Evolutionary conservation across 2,888 invertebrate species (phyloP).

Genomic region (Globia sparganii): DNA sequence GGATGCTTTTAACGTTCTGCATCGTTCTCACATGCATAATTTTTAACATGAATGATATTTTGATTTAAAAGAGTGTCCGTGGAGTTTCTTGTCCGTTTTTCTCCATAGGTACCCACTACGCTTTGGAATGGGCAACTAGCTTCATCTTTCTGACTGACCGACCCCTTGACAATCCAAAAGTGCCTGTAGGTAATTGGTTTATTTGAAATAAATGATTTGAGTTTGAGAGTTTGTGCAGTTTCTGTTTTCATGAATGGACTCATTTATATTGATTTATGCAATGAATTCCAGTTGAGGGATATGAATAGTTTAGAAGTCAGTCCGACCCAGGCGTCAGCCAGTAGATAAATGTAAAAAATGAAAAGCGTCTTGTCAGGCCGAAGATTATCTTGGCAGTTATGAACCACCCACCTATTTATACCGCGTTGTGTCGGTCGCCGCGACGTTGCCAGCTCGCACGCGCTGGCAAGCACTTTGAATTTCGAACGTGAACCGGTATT

Average conservation of each 20-base stretch:
- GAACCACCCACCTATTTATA: slow-evolving; percentile 74
- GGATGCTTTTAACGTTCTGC: too few relatives aligned
- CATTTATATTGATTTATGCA: slow-evolving; percentile 32
- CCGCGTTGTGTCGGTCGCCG: slow-evolving; percentile 62
- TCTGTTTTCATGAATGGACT: slow-evolving; percentile 16
- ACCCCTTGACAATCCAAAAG: too few relatives aligned
- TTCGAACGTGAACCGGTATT: slow-evolving; percentile 65
- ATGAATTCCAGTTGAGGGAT: slow-evolving; percentile 9
- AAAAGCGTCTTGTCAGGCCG: slow-evolving; percentile 67
- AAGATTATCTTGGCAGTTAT: slow-evolving; percentile 72
- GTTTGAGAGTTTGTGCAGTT: too few relatives aligned
- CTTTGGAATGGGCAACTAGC: too few relatives aligned
- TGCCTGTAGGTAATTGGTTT: too few relatives aligned
- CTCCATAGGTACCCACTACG: too few relatives aligned
- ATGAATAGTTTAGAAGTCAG: slow-evolving; percentile 36
- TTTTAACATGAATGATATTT: too few relatives aligned
- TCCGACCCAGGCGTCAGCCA: slow-evolving; percentile 29
- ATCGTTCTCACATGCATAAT: too few relatives aligned
- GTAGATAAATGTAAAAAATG: slow-evolving; percentile 61
- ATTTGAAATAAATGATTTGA: too few relatives aligned
- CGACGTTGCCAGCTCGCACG: slow-evolving; percentile 73
- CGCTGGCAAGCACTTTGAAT: slow-evolving; percentile 66
- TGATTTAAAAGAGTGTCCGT: too few relatives aligned
- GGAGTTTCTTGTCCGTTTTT: too few relatives aligned
- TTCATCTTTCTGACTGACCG: too few relatives aligned